Evolutionary conservation across 23 tunicate genomes (phyloP), one percentile per base, ranked within the genome.

Genomic region (Diplosoma virens): DNA sequence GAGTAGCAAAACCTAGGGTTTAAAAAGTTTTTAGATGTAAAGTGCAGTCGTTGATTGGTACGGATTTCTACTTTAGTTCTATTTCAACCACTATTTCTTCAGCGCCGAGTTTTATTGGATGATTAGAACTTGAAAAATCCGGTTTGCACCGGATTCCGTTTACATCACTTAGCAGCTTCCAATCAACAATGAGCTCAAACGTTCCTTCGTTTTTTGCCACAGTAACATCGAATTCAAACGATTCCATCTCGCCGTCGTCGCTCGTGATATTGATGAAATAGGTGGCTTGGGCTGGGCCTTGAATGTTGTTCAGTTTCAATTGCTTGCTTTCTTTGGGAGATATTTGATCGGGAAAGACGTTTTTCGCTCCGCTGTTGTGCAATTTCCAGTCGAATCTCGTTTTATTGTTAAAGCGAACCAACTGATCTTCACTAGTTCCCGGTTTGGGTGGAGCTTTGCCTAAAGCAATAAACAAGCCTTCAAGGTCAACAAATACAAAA

Each of bases 121-220:
- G 81, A 50, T 76, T 26, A 28, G 68, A 76, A 76, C 81, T 47
- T 68, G 81, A 34, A 7, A 32, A 56, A 72, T 59, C 86, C 81
- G 87, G 87, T 74, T 74, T 74, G 26, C 74, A 47, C 46, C 30
- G 20, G 81, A 73, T 37, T 26, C 63, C 79, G 1, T 20, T 30
- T 45, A 45, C 63, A 0, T 18, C 31, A 1, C 33, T 53, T 2
- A 78, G 33, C 21, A 16, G 29, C 35, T 30, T 48, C 83, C 83
- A 78, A 34, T 63, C 61, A 5, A 78, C 74, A 1, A 41, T 58
- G 23, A 78, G 37, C 18, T 72, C 61, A 33, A 47, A 29, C 6
- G 2, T 33, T 33, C 46, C 46, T n/a, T 50, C 78, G 28, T 26
- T 50, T 25, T 34, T 47, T 20, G 60, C 61, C 78, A 72, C 21